phyloP scores from a whole-genome alignment of 2,888 invertebrate species.

The Celastrina argiolus region DNA sequence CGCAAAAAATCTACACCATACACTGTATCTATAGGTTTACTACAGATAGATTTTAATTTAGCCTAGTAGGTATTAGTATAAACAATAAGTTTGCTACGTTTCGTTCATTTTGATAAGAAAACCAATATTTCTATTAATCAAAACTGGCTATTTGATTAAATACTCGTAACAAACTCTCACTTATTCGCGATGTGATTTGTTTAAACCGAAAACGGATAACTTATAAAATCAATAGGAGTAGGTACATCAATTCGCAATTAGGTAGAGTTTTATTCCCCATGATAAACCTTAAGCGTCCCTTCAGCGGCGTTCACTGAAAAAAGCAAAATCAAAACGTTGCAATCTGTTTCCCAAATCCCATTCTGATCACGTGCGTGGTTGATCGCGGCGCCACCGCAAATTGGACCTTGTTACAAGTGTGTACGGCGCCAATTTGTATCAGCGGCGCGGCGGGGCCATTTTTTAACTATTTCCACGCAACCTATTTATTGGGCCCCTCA shows the following conservation, averaged over 20 bases:
- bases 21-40: neutral
- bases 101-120: neutral
- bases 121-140: neutral
- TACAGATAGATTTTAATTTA: neutral
- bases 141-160: too few species aligned
- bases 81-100: neutral
- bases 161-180: too few species aligned
- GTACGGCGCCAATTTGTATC: slow-evolving; percentile 48
- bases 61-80: neutral
- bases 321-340: slow-evolving; percentile 37
- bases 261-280: slow-evolving; percentile 14
- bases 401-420: slow-evolving; percentile 42
- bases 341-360: slow-evolving; percentile 43
- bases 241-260: slow-evolving; percentile 9
- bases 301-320: slow-evolving; percentile 22
- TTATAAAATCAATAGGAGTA: neutral
- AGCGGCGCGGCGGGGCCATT: slow-evolving; percentile 43
- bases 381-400: slow-evolving; percentile 39
- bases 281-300: slow-evolving; percentile 16
- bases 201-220: neutral
- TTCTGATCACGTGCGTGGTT: slow-evolving; percentile 44
- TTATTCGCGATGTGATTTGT: too few species aligned
- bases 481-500: slow-evolving; percentile 71
- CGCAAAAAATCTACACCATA: neutral
- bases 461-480: slow-evolving; percentile 70